A percentile compares a stretch with the other conserved stretches of the same genome.
Evolutionary conservation across 2,888 invertebrate species (phyloP).

Genomic region (Azorinus chamasolen): DNA sequence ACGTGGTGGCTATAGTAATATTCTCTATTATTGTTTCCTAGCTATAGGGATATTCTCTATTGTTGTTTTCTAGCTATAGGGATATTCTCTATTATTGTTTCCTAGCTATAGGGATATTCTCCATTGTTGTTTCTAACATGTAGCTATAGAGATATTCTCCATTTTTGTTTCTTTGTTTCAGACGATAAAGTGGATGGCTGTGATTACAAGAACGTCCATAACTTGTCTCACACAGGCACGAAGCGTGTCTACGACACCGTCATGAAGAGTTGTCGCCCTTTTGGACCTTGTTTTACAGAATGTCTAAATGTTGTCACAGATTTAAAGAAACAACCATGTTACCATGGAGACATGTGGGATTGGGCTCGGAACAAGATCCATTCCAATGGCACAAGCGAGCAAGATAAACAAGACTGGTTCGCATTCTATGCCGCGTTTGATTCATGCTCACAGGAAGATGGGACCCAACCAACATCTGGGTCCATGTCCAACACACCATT

Average conservation of each 20-base stretch:
- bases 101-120: no score
- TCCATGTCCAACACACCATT: no score
- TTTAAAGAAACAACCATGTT: slow-evolving; percentile 42
- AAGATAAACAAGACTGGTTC: slow-evolving; percentile 25
- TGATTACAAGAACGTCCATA: slow-evolving; percentile 28
- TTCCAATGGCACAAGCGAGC: slow-evolving; percentile 6
- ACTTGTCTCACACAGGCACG: slow-evolving; percentile 37
- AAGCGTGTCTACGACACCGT: slow-evolving; percentile 27
- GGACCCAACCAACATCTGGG: no score
- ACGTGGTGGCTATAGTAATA: no score
- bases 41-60: no score
- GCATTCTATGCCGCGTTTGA: slow-evolving; percentile 36
- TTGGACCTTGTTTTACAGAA: slow-evolving; percentile 43
- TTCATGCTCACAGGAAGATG: no score
- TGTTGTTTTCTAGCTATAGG: no score
- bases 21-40: no score
- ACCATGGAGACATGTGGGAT: slow-evolving; percentile 53
- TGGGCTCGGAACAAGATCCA: slow-evolving; percentile 38
- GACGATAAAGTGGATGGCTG: slow-evolving; percentile 45
- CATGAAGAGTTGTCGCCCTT: slow-evolving; percentile 36
- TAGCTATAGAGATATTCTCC: no score
- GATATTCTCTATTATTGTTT: no score
- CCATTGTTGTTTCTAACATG: no score
- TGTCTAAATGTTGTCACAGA: slow-evolving; percentile 41
- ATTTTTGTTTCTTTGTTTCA: slow-evolving; percentile 9